These are phyloP conservation scores for Antedon mediterranea DNA, from an alignment of 53 echinoderm and acorn worm genomes.

Conservation along the genomic window DNA sequence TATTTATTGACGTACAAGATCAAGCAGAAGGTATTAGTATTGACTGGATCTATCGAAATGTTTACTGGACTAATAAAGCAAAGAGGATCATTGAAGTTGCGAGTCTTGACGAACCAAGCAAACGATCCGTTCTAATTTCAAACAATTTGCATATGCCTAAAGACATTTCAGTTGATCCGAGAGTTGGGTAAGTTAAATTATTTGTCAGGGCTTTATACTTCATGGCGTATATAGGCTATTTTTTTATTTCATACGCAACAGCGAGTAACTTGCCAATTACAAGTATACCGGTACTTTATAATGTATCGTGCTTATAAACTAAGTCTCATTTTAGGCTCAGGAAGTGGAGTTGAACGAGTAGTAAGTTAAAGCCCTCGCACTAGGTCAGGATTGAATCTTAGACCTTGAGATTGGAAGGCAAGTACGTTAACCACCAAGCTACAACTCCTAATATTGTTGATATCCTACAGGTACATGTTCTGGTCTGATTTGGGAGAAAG, in stretches of 20 bases:
- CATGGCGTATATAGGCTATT: too few species aligned
- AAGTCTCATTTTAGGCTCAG: too few species aligned
- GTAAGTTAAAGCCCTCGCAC: too few species aligned
- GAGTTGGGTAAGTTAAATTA: conserved; percentile 34
- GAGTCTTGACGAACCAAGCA: conserved; percentile 19
- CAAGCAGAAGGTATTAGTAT: conserved; percentile 68
- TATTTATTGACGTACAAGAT: conserved; percentile 15
- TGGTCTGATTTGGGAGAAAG: conserved; percentile 82
- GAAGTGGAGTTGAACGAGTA: too few species aligned
- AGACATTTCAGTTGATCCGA: conserved; percentile 73
- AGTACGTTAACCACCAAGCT: too few species aligned
- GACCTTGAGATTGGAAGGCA: too few species aligned
- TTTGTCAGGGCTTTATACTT: too few species aligned
- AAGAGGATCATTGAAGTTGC: conserved; percentile 44
- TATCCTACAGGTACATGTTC: conserved; percentile 59
- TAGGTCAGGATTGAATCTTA: too few species aligned
- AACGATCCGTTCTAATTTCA: conserved; percentile 21
- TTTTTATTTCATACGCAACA: too few species aligned
- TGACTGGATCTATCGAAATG: conserved; percentile 84
- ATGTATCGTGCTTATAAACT: too few species aligned
- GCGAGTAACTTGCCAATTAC: too few species aligned
- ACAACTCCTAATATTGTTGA: neutral
- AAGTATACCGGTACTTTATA: too few species aligned
- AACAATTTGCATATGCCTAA: conserved; percentile 52
- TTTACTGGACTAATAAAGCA: conserved; percentile 91